Evolutionary conservation across 2,888 invertebrate genomes (phyloP), one percentile per base, ranked within the genome.

Genomic region (Clivina fossor): DNA sequence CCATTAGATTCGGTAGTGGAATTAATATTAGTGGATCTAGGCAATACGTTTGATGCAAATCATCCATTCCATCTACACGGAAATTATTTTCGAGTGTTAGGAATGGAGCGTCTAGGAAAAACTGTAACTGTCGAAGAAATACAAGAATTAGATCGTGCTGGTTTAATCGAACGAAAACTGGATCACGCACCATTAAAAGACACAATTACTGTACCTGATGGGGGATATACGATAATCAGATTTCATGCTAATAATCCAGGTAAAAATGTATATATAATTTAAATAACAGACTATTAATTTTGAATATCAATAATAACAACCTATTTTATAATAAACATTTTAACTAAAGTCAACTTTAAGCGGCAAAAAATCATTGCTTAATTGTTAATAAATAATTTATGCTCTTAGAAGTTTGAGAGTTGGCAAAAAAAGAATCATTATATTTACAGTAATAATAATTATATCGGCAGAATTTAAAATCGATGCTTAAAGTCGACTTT

Each of bases 41-140:
- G 89, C 18, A 77, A 84, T 2, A 80, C 86, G 0, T 90, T 82
- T 64, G 86, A 89, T 62, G 89, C 89, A 0, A 90, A 89, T 67
- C 90, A 90, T 73, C 90, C 90, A 0, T 89, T 90, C 67, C 90
- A 90, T 67, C 74, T 90, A 50, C 90, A 90, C 64, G 90, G 90
- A 0, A 84, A 88, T 69, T 81, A 83, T 18, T 90, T 90, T 64
- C 80, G 87, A 62, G 89, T 90, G 4, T 78, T 90, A 0, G 88
- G 84, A 0, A 81, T 90, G 75, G 83, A 87, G 66, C 76, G 84
- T 46, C 66, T 90, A 4, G 82, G 81, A 1, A 74, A 74, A 11
- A 82, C 78, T 49, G 80, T 85, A 0, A 84, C 88, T 0, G 77
- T 83, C 13, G 83, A 85, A 61, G 77, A 83, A 68, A 77, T 82